These are phyloP conservation scores for Phymatocera aterrima DNA, from an alignment of 2,888 invertebrate genomes.

Conservation along the genomic window DNA sequence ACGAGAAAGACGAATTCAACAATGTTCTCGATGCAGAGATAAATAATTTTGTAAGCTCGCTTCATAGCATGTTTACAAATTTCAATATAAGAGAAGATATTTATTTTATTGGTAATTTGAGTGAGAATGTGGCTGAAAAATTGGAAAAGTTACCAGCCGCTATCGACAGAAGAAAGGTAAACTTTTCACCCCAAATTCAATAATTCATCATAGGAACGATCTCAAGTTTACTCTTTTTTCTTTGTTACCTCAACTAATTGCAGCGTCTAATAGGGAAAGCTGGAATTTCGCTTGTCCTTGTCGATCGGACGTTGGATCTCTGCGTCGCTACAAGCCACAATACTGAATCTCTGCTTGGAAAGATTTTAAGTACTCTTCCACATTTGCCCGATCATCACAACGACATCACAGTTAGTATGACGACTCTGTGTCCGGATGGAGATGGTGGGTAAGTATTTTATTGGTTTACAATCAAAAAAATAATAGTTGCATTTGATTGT, in stretches of 20 bases:
- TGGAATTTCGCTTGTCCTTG: constrained; percentile 77
- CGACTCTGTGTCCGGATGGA: constrained; percentile 75
- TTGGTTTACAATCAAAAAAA: background rate
- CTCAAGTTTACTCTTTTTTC: background rate
- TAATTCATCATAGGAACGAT: background rate
- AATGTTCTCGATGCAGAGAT: constrained; percentile 59
- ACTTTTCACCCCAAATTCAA: constrained; percentile 1
- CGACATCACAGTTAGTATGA: constrained; percentile 82
- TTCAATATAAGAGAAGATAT: constrained; percentile 82
- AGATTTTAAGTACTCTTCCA: constrained; percentile 79
- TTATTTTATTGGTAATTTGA: constrained; percentile 80
- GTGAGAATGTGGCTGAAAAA: constrained; percentile 79
- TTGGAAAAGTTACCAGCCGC: constrained; percentile 74
- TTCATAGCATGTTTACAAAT: constrained; percentile 70
- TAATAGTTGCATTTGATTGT: background rate
- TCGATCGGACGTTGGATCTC: constrained; percentile 83
- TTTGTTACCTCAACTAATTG: background rate
- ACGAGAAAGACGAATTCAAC: constrained; percentile 67
- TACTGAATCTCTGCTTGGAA: constrained; percentile 80
- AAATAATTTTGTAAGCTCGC: constrained; percentile 62
- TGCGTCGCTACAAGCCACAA: constrained; percentile 80
- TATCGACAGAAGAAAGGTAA: constrained; percentile 77
- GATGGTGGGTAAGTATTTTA: constrained; percentile 47
- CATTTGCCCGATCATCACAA: constrained; percentile 80
- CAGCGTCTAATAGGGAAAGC: constrained; percentile 58